These are phyloP conservation scores for Stegastes partitus DNA, from an alignment of 2,113 vertebrate species.

Conservation along the genomic window DNA sequence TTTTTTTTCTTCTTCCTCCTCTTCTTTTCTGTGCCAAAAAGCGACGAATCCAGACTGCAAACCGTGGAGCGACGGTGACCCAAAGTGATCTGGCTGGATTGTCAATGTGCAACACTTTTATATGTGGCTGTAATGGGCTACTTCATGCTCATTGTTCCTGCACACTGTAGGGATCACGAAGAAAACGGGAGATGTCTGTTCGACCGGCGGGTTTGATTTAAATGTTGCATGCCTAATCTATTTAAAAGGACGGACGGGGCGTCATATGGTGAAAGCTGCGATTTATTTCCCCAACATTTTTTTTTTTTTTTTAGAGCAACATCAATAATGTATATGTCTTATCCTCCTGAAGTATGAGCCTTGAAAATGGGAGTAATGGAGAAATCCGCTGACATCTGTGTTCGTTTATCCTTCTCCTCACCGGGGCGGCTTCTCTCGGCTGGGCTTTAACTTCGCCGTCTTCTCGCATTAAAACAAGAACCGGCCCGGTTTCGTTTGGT, in stretches of 20 bases:
- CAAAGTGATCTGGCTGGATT: conserved; percentile 36
- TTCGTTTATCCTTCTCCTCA: conserved; percentile 69
- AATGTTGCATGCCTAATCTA: conserved; percentile 66
- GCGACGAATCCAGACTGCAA: conserved; percentile 47
- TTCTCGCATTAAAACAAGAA: conserved; percentile 37
- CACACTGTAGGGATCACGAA: conserved; percentile 28
- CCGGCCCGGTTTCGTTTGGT: conserved; percentile 11
- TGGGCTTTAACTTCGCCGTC: conserved; percentile 52
- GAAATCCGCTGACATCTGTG: conserved; percentile 78
- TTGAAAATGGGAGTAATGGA: conserved; percentile 64
- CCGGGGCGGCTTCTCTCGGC: conserved; percentile 50
- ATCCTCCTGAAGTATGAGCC: conserved; percentile 59
- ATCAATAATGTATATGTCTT: conserved; percentile 39
- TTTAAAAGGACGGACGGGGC: conserved; percentile 72
- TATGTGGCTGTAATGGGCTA: conserved; percentile 41
- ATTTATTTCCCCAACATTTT: conserved; percentile 44
- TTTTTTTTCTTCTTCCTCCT: background rate
- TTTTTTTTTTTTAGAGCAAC: conserved; percentile 8
- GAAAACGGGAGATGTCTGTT: conserved; percentile 17
- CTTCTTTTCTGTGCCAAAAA: conserved; percentile 37
- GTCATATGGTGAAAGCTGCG: conserved; percentile 49
- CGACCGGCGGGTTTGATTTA: conserved; percentile 55
- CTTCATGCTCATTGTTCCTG: conserved; percentile 72
- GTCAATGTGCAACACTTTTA: conserved; percentile 46
- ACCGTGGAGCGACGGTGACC: conserved; percentile 22